A percentile compares a stretch with the other conserved stretches of the same genome.
Conservation (phyloP, 2,113 vertebrate genomes). For the Delphinapterus leucas region DNA sequence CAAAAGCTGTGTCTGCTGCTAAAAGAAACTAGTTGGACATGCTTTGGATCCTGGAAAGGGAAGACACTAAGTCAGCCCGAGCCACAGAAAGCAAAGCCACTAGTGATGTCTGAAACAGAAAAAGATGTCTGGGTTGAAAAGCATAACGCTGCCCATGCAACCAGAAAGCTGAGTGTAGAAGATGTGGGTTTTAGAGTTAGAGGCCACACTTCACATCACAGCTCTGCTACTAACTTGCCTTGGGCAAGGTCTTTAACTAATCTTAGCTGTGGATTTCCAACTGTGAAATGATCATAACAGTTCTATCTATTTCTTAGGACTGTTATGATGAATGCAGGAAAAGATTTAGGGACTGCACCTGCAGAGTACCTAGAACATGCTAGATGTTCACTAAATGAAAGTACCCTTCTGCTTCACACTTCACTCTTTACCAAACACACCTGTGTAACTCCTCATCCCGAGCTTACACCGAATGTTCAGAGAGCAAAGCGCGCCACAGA, state of each 20-base stretch:
- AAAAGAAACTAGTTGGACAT: background rate
- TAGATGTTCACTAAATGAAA: background rate
- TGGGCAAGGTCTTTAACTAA: background rate
- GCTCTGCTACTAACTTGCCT: background rate
- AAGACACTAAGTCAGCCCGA: background rate
- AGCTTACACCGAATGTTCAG: background rate
- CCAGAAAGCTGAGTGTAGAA: fast-evolving
- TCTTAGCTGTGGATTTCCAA: background rate
- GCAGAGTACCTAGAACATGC: background rate
- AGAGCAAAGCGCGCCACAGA: background rate
- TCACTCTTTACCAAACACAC: background rate
- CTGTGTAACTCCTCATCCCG: background rate
- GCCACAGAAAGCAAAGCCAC: background rate
- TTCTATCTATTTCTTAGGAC: background rate
- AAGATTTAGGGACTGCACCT: background rate
- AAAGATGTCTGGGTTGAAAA: background rate
- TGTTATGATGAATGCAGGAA: background rate
- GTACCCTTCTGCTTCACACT: background rate
- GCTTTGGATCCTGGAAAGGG: background rate
- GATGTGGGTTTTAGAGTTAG: background rate
- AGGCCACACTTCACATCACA: background rate
- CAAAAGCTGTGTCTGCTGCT: background rate
- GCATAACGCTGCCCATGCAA: background rate
- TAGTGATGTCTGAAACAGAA: background rate
- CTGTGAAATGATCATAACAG: background rate